Evolutionary conservation across 2,888 invertebrate species (phyloP).

Genomic region (Ditula angustiorana): DNA sequence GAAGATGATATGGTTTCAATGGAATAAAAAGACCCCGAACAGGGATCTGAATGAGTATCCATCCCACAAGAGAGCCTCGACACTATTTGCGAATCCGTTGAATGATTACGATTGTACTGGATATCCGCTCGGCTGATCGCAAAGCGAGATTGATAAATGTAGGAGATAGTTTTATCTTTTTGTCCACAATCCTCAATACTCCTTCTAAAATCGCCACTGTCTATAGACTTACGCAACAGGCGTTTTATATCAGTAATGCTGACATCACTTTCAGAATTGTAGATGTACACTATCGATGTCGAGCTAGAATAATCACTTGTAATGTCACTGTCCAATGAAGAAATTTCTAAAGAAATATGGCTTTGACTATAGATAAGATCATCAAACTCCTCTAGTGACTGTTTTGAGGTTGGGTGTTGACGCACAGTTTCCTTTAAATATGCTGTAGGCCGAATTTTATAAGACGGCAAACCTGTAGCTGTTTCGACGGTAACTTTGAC

Average conservation of each 20-base stretch:
- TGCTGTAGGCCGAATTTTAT: background rate
- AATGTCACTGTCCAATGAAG: background rate
- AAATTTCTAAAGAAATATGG: background rate
- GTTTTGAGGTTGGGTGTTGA: background rate
- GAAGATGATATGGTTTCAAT: background rate
- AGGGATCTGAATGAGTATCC: background rate
- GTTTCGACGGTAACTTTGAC: slow-evolving; percentile 9
- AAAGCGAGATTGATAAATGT: slow-evolving; percentile 3
- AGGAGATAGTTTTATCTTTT: background rate
- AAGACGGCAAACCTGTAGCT: background rate
- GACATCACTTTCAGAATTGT: slow-evolving; percentile 8
- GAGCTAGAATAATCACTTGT: background rate
- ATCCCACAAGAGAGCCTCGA: background rate
- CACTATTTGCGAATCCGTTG: background rate
- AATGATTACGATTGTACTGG: background rate
- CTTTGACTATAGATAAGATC: background rate
- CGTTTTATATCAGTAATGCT: slow-evolving; percentile 11
- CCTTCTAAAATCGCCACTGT: background rate
- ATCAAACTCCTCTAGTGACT: background rate
- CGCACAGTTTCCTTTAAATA: background rate
- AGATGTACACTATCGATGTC: slow-evolving; percentile 3
- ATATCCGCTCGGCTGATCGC: background rate
- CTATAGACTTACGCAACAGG: background rate
- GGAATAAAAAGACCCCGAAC: background rate
- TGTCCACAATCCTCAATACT: background rate